Percentiles rank a stretch among this genome's conserved stretches.
Conservation (phyloP, 2,888 invertebrate species). For the Cactoblastis cactorum region DNA sequence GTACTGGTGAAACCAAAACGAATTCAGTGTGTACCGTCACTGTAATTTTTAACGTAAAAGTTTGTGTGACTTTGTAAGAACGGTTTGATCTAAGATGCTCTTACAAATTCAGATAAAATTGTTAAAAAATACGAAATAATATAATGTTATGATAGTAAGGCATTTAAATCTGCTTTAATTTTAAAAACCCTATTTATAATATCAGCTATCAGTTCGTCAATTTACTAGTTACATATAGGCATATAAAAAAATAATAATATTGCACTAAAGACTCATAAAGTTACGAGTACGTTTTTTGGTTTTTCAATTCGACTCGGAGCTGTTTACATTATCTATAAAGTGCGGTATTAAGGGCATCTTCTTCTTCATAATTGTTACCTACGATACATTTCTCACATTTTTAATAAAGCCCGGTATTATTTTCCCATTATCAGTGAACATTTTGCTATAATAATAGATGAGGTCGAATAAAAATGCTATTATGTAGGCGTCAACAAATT, state of each 20-base stretch:
- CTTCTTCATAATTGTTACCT: conserved; percentile 30
- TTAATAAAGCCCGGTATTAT: conserved; percentile 43
- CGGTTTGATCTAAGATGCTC: too few species aligned
- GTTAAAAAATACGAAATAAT: too few species aligned
- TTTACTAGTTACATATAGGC: too few species aligned
- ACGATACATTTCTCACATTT: conserved; percentile 42
- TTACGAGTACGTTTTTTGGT: background rate
- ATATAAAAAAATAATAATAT: background rate
- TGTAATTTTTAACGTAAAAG: too few species aligned
- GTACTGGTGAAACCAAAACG: too few species aligned
- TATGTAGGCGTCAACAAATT: background rate
- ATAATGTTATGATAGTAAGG: too few species aligned
- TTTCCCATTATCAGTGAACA: conserved; percentile 38
- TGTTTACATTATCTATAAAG: conserved; percentile 4
- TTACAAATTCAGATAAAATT: too few species aligned
- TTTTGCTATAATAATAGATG: conserved; percentile 6
- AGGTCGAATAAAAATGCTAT: background rate
- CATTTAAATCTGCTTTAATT: too few species aligned
- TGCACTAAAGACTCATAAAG: background rate
- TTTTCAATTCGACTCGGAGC: background rate
- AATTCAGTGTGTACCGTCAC: too few species aligned
- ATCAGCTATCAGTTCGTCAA: too few species aligned
- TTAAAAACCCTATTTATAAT: too few species aligned
- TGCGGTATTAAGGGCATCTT: conserved; percentile 20
- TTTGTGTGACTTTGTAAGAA: too few species aligned